Base-by-base conservation (phyloP, 2,113 vertebrate genomes). In the Psittacula cyanocephala region DNA sequence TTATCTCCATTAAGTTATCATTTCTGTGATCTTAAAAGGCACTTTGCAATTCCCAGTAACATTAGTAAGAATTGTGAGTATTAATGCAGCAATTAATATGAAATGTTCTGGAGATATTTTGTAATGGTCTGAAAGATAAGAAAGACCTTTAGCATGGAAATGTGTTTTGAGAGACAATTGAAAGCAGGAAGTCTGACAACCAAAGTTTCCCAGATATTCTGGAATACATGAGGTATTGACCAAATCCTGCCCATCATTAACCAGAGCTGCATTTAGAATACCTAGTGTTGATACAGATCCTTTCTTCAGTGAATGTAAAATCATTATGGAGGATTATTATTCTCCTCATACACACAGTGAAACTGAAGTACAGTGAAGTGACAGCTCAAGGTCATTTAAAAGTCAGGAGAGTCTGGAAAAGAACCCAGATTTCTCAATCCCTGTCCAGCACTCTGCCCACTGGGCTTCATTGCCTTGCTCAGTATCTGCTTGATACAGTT, bases 391-490 rank as follows among this genome's bases (percentile, higher is more conserved):
- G 89, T 94, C 55, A 17, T 82, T 89, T 89, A 63, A 59, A 96
- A 95, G 68, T 70, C 84, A 89, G 67, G 44, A 89, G 67, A 43
- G 35, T 79, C 76, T 96, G 89, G 83, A 79, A 95, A 82, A 85
- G 67, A 88, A 87, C 19, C 37, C 74, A 69, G 93, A 91, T 96
- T 96, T 96, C 94, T 85, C 87, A 96, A 88, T 91, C 49, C 49
- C 44, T 25, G 35, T 60, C 75, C 95, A 94, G 74, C 69, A 25
- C 59, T 71, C 81, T 85, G 81, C 75, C 78, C 87, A 85, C 74
- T 85, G 81, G 74, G 83, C 78, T 93, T 50, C 71, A 31, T 1
- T 47, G 84, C 87, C 46, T 89, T 0, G 1, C 82, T 28, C 27
- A 77, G 31, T 44, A 35, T 77, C 88, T 80, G 71, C 55, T 72